Evolutionary conservation across 2,797 vertebrate genomes (phyloP).

Genomic region (Coranthus polyacanthus): DNA sequence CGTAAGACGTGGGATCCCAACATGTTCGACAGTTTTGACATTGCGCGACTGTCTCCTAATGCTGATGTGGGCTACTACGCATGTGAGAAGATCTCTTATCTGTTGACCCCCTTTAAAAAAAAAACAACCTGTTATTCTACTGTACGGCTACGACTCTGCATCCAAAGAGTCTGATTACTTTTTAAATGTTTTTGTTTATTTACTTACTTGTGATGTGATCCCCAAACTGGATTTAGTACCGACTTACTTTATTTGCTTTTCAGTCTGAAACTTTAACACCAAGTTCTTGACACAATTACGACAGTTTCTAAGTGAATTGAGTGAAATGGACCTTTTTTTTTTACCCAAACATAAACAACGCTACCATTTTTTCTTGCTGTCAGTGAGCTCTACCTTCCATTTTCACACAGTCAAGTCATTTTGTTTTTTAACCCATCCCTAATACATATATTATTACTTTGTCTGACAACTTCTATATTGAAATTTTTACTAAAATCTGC

Average conservation of each 20-base stretch:
- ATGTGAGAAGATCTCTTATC: slow-evolving; percentile 75
- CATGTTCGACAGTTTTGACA: slow-evolving; percentile 83
- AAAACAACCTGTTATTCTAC: not conserved
- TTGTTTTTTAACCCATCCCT: no score
- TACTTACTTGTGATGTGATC: no score
- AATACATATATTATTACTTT: no score
- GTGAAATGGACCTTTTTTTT: no score
- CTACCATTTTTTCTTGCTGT: no score
- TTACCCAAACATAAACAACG: no score
- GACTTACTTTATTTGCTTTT: not conserved
- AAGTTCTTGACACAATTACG: not conserved
- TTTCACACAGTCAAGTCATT: no score
- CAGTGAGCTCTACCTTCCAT: not conserved
- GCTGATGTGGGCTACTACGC: slow-evolving; percentile 87
- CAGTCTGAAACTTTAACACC: not conserved
- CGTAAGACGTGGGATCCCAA: slow-evolving; percentile 82
- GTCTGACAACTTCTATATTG: not conserved
- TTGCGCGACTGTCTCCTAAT: slow-evolving; percentile 78
- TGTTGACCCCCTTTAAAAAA: not conserved
- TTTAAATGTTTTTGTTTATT: no score
- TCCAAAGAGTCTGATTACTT: no score
- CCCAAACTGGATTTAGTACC: no score
- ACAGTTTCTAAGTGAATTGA: no score
- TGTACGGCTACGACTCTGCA: not conserved
- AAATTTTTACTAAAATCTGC: not conserved